Evolutionary conservation across 1,140 invertebrate species (phyloP).

Genomic region (Drosophila ohnishii): DNA sequence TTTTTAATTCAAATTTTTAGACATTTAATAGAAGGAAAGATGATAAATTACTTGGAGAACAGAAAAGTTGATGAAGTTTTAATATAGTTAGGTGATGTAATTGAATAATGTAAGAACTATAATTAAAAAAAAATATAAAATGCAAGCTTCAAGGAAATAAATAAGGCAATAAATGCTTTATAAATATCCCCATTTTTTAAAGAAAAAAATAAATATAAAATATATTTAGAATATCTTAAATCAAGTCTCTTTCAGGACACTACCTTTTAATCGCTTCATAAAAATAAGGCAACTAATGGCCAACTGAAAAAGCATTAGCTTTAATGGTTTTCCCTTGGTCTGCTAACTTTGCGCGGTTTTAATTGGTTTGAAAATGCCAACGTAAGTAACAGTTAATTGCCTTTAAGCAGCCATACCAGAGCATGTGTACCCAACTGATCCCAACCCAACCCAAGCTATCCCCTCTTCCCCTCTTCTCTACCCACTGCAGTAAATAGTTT

Average conservation of each 20-base stretch:
- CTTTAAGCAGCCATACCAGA: constrained; percentile 52
- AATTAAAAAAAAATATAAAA: not conserved
- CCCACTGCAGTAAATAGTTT: constrained; percentile 52
- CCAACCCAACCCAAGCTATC: not conserved
- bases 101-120: not conserved
- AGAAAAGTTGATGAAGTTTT: not conserved
- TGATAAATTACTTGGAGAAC: constrained; percentile 31
- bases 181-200: not conserved
- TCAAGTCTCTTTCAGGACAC: not conserved
- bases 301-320: constrained; percentile 22
- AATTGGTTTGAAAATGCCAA: constrained; percentile 58
- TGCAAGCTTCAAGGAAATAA: not conserved
- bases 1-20: constrained; percentile 26
- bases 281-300: constrained; percentile 13
- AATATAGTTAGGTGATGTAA: not conserved
- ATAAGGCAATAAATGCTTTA: not conserved
- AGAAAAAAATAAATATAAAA: not conserved
- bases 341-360: constrained; percentile 25
- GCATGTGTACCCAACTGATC: constrained; percentile 12
- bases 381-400: constrained; percentile 72
- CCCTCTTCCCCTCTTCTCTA: not conserved
- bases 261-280: constrained; percentile 5
- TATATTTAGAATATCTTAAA: not conserved
- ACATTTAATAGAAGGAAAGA: constrained; percentile 5
- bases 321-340: constrained; percentile 30